Evolutionary conservation across 2,113 vertebrate species (phyloP).

Genomic region (Paedocypris sp.): DNA sequence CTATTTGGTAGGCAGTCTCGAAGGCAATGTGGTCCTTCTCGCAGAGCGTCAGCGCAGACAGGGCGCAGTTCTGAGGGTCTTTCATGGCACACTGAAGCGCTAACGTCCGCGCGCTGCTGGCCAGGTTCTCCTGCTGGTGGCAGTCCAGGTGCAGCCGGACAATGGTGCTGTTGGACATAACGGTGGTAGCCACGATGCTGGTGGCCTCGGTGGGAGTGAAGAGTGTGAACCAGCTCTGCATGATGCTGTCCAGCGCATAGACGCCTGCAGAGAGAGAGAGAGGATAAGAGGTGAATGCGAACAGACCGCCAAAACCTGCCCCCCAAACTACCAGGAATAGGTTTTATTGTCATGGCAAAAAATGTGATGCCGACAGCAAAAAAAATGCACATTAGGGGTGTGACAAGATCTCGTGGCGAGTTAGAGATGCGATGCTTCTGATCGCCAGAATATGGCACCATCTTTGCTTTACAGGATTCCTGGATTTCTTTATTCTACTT

Average conservation of each 20-base stretch:
- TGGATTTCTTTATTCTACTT: too few species aligned
- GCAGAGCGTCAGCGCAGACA: conserved; percentile 90
- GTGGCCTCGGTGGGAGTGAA: conserved; percentile 97
- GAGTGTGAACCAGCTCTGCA: conserved; percentile 96
- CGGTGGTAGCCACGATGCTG: conserved; percentile 89
- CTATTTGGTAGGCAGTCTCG: conserved; percentile 96
- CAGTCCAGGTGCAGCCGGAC: conserved; percentile 92
- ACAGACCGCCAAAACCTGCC: neutral
- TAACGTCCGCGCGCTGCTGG: conserved; percentile 85
- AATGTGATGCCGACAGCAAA: too few species aligned
- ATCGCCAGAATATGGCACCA: too few species aligned
- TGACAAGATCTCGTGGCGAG: too few species aligned
- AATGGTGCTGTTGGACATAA: conserved; percentile 94
- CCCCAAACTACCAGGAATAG: too few species aligned
- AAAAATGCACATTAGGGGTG: too few species aligned
- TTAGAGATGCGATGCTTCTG: too few species aligned
- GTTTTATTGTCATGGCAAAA: too few species aligned
- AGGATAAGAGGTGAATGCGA: neutral
- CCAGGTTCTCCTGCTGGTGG: conserved; percentile 88
- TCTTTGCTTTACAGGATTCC: too few species aligned
- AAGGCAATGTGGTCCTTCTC: conserved; percentile 99
- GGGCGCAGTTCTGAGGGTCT: conserved; percentile 92
- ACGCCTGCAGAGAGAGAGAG: conserved; percentile 56
- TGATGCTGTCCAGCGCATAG: conserved; percentile 86
- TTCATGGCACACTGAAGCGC: conserved; percentile 97